phyloP scores from a whole-genome alignment of 2,113 vertebrate species.

The Entelurus aequoreus region DNA sequence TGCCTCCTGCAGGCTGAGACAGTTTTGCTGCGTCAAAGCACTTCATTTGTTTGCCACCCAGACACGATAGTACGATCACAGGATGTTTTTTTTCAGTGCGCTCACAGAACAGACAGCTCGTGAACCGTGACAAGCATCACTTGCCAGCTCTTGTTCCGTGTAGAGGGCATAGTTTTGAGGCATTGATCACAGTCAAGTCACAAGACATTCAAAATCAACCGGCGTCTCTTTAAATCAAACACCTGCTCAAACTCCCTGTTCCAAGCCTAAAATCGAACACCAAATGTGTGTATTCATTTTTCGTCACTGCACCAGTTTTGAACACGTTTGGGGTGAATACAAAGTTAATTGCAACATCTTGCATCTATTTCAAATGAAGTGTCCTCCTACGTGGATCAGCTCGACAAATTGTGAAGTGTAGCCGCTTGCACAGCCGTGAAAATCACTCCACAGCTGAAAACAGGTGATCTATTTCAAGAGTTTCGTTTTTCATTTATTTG shows the following conservation, averaged over 20 bases:
- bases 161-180: slow-evolving; percentile 4
- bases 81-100: slow-evolving; percentile 4
- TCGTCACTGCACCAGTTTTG: not conserved
- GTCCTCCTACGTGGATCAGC: not conserved
- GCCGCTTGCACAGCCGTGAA: not conserved
- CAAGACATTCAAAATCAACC: slow-evolving; percentile 7
- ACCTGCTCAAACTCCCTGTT: not conserved
- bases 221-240: not conserved
- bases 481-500: too few relatives aligned
- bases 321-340: too few relatives aligned
- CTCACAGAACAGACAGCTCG: slow-evolving; percentile 3
- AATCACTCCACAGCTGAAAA: too few relatives aligned
- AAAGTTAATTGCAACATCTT: not conserved
- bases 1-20: not conserved
- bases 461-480: too few relatives aligned
- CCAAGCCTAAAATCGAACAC: not conserved
- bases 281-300: not conserved
- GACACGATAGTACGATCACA: slow-evolving; percentile 4
- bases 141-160: slow-evolving; percentile 19
- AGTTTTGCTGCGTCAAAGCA: not conserved
- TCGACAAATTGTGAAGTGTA: not conserved
- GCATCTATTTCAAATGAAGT: not conserved
- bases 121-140: slow-evolving; percentile 12
- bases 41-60: slow-evolving; percentile 14
- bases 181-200: slow-evolving; percentile 7